phyloP scores from a whole-genome alignment of 1,140 invertebrate genomes.

The Vanessa tameamea region DNA sequence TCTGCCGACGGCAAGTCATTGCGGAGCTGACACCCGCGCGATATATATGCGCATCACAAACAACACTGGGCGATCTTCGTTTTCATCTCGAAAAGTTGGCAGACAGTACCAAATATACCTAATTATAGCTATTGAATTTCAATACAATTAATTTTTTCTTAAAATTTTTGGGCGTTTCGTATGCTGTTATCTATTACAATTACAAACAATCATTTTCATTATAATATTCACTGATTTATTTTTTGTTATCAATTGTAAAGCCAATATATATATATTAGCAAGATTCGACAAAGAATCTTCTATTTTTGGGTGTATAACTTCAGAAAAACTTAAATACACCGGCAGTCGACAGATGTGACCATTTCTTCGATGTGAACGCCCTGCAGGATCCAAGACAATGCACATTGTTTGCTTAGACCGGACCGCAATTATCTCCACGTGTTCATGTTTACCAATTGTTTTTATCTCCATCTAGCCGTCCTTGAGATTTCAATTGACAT shows the following conservation, averaged over 20 bases:
- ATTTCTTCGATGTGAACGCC: conserved; percentile 48
- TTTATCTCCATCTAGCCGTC: conserved; percentile 66
- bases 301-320: not conserved
- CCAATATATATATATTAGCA: not conserved
- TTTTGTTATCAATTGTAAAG: too few relatives aligned
- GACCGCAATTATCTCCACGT: conserved; percentile 67
- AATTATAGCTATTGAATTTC: not conserved
- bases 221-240: too few relatives aligned
- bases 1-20: conserved; percentile 26
- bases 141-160: too few relatives aligned
- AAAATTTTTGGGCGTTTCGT: too few relatives aligned
- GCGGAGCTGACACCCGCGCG: conserved; percentile 20
- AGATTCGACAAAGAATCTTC: not conserved
- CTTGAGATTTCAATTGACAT: conserved; percentile 61
- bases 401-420: conserved; percentile 63
- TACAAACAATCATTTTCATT: too few relatives aligned
- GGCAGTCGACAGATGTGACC: conserved; percentile 7
- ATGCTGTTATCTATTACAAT: too few relatives aligned
- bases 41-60: conserved; percentile 35
- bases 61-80: conserved; percentile 24
- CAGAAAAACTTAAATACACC: conserved; percentile 15
- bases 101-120: not conserved
- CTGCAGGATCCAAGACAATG: conserved; percentile 57
- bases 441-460: conserved; percentile 69
- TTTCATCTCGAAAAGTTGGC: not conserved